These are phyloP conservation scores for Oreochromis niloticus DNA, from an alignment of 2,113 vertebrate species.

Conservation along the genomic window DNA sequence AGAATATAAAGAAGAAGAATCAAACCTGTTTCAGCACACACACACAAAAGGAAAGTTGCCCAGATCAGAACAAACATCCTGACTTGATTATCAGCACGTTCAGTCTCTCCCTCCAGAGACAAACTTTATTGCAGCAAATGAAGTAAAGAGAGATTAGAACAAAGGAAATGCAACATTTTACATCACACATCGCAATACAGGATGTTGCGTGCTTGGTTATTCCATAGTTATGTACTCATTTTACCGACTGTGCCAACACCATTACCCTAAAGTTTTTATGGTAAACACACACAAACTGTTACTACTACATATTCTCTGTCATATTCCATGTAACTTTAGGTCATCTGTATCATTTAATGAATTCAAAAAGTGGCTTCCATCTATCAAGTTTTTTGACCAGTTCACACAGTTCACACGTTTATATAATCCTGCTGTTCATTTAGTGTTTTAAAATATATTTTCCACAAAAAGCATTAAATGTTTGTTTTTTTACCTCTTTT, in stretches of 20 bases:
- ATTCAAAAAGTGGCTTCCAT: accelerated
- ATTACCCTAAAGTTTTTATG: background rate
- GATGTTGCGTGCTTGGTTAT: background rate
- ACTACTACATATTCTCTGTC: background rate
- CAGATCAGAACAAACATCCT: constrained; percentile 39
- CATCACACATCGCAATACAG: background rate
- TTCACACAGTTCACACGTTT: background rate
- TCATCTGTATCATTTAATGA: background rate
- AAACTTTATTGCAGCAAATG: background rate
- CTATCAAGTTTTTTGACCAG: background rate
- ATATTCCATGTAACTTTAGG: background rate
- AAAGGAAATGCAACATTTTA: background rate
- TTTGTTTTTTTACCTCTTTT: background rate
- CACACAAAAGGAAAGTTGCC: background rate
- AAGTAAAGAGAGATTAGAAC: background rate
- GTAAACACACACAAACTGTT: background rate
- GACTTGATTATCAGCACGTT: background rate
- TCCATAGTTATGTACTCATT: background rate
- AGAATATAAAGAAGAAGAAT: background rate
- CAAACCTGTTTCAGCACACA: constrained; percentile 16
- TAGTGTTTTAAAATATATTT: background rate
- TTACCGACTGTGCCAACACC: background rate
- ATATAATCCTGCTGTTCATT: background rate
- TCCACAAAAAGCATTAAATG: background rate
- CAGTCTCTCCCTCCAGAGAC: background rate